phyloP scores from a whole-genome alignment of 2,113 vertebrate genomes.

The Gambusia holbrooki region DNA sequence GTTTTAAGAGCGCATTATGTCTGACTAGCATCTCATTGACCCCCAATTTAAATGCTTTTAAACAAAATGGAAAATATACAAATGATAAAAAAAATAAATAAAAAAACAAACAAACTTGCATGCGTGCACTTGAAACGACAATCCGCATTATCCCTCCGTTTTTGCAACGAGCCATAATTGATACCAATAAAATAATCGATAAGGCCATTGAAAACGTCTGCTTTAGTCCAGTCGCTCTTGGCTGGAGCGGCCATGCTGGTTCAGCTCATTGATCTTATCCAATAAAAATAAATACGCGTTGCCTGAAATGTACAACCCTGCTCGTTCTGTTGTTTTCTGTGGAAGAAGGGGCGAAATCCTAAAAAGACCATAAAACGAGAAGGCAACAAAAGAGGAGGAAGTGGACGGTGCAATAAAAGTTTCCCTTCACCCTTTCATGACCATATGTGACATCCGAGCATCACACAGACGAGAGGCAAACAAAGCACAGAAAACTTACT shows the following conservation, averaged over 20 bases:
- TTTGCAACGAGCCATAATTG: conserved; percentile 28
- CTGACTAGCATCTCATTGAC: not conserved
- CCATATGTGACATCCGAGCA: conserved; percentile 75
- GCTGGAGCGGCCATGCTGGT: conserved; percentile 39
- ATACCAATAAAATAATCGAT: conserved; percentile 55
- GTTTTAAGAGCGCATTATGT: not conserved
- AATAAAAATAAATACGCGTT: conserved; percentile 49
- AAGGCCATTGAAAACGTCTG: conserved; percentile 48
- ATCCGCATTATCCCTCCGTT: conserved; percentile 1
- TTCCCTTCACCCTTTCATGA: conserved; percentile 68
- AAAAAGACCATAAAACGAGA: conserved; percentile 75
- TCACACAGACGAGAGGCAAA: conserved; percentile 51
- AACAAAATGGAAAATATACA: not conserved
- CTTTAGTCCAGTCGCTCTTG: conserved; percentile 25
- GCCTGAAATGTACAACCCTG: conserved; percentile 63
- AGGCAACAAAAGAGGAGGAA: conserved; percentile 78
- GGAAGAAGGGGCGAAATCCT: not conserved
- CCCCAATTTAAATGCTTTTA: conserved; percentile 4
- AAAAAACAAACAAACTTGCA: not conserved
- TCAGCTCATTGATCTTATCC: conserved; percentile 62
- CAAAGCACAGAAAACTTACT: conserved; percentile 38
- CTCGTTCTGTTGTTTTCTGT: conserved; percentile 63
- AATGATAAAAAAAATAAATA: not conserved
- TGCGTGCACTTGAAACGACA: conserved; percentile 15
- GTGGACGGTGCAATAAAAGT: conserved; percentile 77